Conservation (phyloP, 2,113 vertebrate genomes). For the Oryzias celebensis region DNA sequence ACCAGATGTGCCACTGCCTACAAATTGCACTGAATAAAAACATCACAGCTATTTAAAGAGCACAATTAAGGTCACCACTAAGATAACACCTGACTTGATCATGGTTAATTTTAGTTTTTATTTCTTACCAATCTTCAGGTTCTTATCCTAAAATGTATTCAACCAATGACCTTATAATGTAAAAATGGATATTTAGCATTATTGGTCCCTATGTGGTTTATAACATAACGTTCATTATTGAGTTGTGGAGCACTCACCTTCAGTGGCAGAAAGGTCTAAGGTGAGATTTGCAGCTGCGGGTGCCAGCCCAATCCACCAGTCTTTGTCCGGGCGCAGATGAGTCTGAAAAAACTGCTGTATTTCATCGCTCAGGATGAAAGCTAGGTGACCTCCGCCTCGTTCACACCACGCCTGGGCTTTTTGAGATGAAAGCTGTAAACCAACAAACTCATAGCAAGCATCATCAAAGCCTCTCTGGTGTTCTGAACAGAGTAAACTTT, state of each 20-base stretch:
- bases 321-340: slow-evolving; percentile 78
- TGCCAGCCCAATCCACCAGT: slow-evolving; percentile 92
- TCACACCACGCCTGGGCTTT: slow-evolving; percentile 91
- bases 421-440: slow-evolving; percentile 73
- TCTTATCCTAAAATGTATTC: no score
- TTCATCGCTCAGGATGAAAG: slow-evolving; percentile 85
- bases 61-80: slow-evolving; percentile 6
- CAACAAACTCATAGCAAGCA: slow-evolving; percentile 89
- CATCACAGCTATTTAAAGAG: slow-evolving; percentile 3
- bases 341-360: slow-evolving; percentile 87
- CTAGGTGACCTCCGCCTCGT: slow-evolving; percentile 85
- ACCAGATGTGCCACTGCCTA: slow-evolving; percentile 11
- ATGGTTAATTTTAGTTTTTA: neutral
- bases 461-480: slow-evolving; percentile 81
- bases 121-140: no score
- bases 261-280: slow-evolving; percentile 55
- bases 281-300: slow-evolving; percentile 77
- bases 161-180: no score
- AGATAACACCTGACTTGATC: slow-evolving; percentile 10
- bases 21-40: slow-evolving; percentile 28
- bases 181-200: neutral
- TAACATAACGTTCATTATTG: neutral
- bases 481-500: slow-evolving; percentile 73
- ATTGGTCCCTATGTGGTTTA: neutral
- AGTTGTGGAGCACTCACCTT: slow-evolving; percentile 62